Base-by-base conservation (phyloP, 37 sponge, comb jelly and placozoan species). In the Bolinopsis microptera region DNA sequence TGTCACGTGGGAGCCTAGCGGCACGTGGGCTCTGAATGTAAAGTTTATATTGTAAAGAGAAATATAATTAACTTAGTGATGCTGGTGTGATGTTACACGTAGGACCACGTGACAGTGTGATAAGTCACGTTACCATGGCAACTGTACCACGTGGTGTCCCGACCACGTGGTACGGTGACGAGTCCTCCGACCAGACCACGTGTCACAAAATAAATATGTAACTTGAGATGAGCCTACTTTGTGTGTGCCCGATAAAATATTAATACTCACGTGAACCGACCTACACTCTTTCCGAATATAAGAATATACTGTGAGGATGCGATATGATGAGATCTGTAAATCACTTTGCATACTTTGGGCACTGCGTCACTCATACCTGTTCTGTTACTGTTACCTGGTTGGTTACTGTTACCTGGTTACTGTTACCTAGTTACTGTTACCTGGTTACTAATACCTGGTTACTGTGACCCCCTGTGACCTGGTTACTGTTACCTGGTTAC, bases 31-130 rank as follows among this genome's bases (percentile, higher is more conserved):
- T 28, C 27, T 48, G 61, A 86, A 41, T 86, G 90, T 86, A 86
- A 86, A 86, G 90, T 86, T 86, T 86, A 86, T 86, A 86, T 86
- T 86, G 41, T 41, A 36, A 34, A 22, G 61, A 41, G 90, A 38
- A 28, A 77, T 77, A 41, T 86, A 86, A 86, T 86, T 86, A 86
- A 41, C 90, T 86, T 86, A 86, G 90, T 36, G 35, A 86, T 32
- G 37, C 36, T 32, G 80, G 80, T 77, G 80, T 77, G 80, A 77
- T 77, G 80, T 77, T 77, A 77, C 80, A 77, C 80, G 9, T 13
- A 35, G 80, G 3, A 35, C 32, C 80, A 77, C 80, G 37, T 77
- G 80, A 77, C 36, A 1, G 37, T 2, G 37, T 24, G 74, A 30
- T n/a, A 72, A 24, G 31, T 72, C 74, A 72, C 31, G 74, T 72